Percentiles rank a stretch among this genome's conserved stretches.
These are phyloP conservation scores for Ia io DNA, from an alignment of 2,113 vertebrate genomes.

Conservation along the genomic window DNA sequence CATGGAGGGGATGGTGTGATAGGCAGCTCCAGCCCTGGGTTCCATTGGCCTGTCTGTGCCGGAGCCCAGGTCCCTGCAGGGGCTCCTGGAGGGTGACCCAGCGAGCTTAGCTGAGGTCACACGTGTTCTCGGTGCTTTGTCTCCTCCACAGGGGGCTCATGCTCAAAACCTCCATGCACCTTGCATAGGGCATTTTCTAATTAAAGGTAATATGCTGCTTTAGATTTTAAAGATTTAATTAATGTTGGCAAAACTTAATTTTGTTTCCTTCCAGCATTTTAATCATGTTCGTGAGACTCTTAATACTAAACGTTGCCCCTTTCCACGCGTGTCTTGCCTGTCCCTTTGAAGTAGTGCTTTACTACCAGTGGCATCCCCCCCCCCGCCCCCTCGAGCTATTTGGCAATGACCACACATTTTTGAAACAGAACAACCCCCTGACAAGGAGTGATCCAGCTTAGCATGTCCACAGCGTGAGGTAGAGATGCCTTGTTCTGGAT, in stretches of 20 bases:
- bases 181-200: background rate
- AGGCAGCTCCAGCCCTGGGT: no score
- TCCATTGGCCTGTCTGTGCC: background rate
- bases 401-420: background rate
- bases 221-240: background rate
- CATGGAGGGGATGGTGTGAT: rapidly evolving
- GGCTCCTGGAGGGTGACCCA: background rate
- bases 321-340: background rate
- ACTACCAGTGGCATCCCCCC: rapidly evolving
- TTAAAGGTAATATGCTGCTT: background rate
- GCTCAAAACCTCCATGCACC: rapidly evolving
- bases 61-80: rapidly evolving
- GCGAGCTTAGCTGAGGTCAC: rapidly evolving
- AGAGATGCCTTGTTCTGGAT: no score
- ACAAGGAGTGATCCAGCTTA: rapidly evolving
- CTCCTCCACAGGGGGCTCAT: rapidly evolving
- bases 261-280: background rate
- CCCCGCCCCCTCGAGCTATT: background rate
- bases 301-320: background rate
- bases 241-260: background rate
- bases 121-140: rapidly evolving
- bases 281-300: background rate
- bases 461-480: rapidly evolving
- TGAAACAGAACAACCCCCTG: rapidly evolving
- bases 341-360: background rate